Base-by-base conservation (phyloP, 2,888 invertebrate genomes). In the Embidobia sp. region DNA sequence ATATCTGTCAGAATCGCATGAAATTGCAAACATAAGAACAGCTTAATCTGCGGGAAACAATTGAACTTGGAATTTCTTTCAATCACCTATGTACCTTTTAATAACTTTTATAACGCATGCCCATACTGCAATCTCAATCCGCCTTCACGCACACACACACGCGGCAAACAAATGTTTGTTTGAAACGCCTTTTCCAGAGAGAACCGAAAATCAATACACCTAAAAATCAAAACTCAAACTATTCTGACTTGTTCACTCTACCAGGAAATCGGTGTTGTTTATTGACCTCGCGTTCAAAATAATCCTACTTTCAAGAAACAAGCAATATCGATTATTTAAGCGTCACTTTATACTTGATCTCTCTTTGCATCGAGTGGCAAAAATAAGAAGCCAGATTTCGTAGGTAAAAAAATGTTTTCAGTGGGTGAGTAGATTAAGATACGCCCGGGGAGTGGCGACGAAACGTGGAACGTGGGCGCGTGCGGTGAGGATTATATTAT, bases 401-500 rank as follows among this genome's bases (percentile, higher is more conserved):
- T 16, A 48, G 13, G 61, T 35, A 59, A 46, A 75, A 61, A 66
- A 49, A 59, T 31, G 49, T 69, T 61, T 70, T 55, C 26, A 26
- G 35, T 31, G 40, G 48, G 31, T 37, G 66, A 55, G 73, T 72
- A 74, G 79, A 82, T 83, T 80, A 79, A 84, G 83, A 82, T 81
- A 82, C 82, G 44, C 13, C 11, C 16, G 42, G 77, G 74, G 79
- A 78, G 79, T 74, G 79, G 80, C 72, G 79, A 78, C 64, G 69
- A 70, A 66, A 42, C 59, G 61, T 51, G 48, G 31, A 53, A 70
- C 77, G 72, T 76, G 76, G 73, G 81, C 67, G 85, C 84, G 85
- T 87, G 86, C 85, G 86, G 86, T 84, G 81, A 85, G 82, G 84
- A 87, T 87, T 86, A 87, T 87, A 87, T 87, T 85, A 88, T 86